phyloP scores from a whole-genome alignment of 1,140 invertebrate genomes.

The Neotoxoptera formosana region DNA sequence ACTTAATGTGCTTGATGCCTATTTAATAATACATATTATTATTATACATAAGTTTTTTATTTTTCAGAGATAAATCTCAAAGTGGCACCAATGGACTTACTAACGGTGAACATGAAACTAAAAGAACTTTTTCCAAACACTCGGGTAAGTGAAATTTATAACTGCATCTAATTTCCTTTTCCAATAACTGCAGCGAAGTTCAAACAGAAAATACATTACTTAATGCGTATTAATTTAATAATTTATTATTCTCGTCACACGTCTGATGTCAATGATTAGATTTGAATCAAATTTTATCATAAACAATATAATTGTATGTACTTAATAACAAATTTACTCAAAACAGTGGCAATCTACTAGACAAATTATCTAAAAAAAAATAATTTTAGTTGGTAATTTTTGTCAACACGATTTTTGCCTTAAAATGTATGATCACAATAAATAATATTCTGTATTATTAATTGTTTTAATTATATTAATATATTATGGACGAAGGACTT shows the following conservation, averaged over 20 bases:
- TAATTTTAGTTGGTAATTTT: neutral
- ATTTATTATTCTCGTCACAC: neutral
- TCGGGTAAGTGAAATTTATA: conserved; percentile 34
- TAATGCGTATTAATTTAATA: neutral
- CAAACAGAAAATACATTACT: neutral
- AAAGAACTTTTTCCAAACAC: conserved; percentile 52
- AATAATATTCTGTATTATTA: no score
- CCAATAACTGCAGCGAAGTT: neutral
- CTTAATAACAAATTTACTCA: neutral
- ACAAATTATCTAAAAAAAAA: no score
- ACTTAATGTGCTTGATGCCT: no score
- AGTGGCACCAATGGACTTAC: neutral
- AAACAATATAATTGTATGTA: no score
- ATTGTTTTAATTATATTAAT: neutral
- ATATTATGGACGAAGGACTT: neutral
- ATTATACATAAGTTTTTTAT: neutral
- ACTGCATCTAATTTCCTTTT: neutral
- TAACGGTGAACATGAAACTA: conserved; percentile 23
- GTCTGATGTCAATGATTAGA: neutral
- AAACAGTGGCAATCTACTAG: neutral
- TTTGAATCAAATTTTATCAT: neutral
- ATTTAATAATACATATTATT: neutral
- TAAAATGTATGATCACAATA: no score
- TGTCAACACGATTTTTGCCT: neutral
- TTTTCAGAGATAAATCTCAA: conserved; percentile 44